Evolutionary conservation across 2,888 invertebrate species (phyloP).

Genomic region (Eupithecia subumbrata): DNA sequence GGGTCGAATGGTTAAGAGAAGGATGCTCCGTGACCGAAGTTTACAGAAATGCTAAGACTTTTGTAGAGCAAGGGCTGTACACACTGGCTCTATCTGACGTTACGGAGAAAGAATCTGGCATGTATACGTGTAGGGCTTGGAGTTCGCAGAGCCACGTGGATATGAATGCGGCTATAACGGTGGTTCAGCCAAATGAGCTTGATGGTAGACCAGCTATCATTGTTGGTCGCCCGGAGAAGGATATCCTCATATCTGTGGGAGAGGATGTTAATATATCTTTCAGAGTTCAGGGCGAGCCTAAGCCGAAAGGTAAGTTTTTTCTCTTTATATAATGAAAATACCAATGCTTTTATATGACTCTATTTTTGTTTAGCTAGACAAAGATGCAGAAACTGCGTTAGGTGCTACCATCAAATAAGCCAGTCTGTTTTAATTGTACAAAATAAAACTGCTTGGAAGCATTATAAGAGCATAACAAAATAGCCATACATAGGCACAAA

Average conservation of each 20-base stretch:
- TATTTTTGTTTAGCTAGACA: neutral
- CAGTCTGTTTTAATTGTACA: no score
- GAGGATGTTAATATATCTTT: constrained; percentile 94
- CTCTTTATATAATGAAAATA: neutral
- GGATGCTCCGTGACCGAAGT: constrained; percentile 83
- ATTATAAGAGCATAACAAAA: no score
- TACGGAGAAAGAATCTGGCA: constrained; percentile 88
- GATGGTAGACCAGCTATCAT: constrained; percentile 92
- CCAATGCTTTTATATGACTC: neutral
- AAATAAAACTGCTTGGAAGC: no score
- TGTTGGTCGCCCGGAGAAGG: constrained; percentile 90
- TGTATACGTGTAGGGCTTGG: constrained; percentile 90
- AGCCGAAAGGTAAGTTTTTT: constrained; percentile 88
- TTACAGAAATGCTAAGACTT: constrained; percentile 86
- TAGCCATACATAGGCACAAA: no score
- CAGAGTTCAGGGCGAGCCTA: constrained; percentile 92
- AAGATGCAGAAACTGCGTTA: neutral
- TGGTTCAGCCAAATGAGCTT: constrained; percentile 84
- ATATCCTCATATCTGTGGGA: constrained; percentile 89
- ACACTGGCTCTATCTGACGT: constrained; percentile 89
- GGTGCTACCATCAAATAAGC: no score
- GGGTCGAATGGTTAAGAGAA: constrained; percentile 90
- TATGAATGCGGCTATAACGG: constrained; percentile 88
- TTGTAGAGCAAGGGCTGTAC: constrained; percentile 87
- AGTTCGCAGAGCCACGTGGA: constrained; percentile 90